Evolutionary conservation across 2,888 invertebrate genomes (phyloP).

Genomic region (Anthophora plumipes): DNA sequence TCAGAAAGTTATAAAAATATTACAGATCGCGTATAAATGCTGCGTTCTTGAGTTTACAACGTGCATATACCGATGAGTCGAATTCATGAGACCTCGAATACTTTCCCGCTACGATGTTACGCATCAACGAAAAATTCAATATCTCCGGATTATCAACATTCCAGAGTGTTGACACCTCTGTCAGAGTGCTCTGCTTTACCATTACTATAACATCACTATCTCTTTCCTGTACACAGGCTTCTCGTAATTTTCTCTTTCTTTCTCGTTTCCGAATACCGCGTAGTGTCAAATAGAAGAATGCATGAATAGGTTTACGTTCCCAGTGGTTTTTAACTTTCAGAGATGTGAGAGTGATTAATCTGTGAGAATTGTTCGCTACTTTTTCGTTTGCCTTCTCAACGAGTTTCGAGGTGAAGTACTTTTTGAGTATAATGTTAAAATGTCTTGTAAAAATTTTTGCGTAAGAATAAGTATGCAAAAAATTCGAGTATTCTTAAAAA

Average conservation of each 20-base stretch:
- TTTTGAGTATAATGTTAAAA: constrained; percentile 19
- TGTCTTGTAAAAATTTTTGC: neutral
- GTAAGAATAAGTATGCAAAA: neutral
- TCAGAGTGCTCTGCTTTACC: constrained; percentile 74
- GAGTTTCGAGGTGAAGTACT: constrained; percentile 10
- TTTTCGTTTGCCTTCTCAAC: neutral
- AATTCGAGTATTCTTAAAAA: neutral
- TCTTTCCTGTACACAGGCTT: constrained; percentile 7
- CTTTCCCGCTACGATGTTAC: constrained; percentile 49
- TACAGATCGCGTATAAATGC: constrained; percentile 28
- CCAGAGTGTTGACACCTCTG: constrained; percentile 82
- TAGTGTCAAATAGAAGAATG: constrained; percentile 63
- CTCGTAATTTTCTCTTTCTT: constrained; percentile 32
- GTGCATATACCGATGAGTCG: neutral
- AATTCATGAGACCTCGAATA: constrained; percentile 16
- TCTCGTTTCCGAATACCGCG: constrained; percentile 50
- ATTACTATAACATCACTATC: constrained; percentile 46
- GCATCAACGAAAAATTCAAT: constrained; percentile 64
- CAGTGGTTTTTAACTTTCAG: constrained; percentile 52
- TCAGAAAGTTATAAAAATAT: constrained; percentile 70
- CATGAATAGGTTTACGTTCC: constrained; percentile 57
- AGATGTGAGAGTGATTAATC: constrained; percentile 48
- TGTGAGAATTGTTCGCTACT: constrained; percentile 16
- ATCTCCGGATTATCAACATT: constrained; percentile 80
- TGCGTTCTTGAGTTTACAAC: constrained; percentile 9